A percentile compares a stretch with the other conserved stretches of the same genome.
Conservation (phyloP, 2,113 vertebrate genomes). For the Psephotus haematonotus region DNA sequence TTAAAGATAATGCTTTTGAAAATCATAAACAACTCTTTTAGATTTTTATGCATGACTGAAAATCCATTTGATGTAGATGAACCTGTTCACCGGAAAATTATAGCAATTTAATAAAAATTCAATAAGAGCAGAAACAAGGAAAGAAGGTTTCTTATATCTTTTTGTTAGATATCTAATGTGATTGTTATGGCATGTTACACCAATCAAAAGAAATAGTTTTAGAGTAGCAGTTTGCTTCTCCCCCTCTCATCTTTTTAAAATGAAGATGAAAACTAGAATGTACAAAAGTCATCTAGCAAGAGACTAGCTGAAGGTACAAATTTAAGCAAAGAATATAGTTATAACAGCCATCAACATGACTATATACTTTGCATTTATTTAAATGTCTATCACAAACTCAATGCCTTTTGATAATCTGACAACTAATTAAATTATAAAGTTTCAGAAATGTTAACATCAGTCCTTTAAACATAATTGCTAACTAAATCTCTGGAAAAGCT, state of each 20-base stretch:
- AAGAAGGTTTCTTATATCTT: conserved; percentile 71
- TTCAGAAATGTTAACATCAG: conserved; percentile 66
- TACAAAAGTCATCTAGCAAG: conserved; percentile 71
- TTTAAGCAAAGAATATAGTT: conserved; percentile 70
- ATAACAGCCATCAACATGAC: conserved; percentile 52
- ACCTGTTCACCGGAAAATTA: conserved; percentile 80
- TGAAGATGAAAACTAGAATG: conserved; percentile 67
- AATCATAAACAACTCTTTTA: conserved; percentile 68
- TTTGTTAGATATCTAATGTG: conserved; percentile 71
- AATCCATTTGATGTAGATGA: conserved; percentile 76
- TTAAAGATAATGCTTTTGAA: conserved; percentile 67
- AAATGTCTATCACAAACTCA: conserved; percentile 71
- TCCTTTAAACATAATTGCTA: conserved; percentile 67
- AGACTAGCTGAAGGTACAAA: conserved; percentile 66
- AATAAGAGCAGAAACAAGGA: conserved; percentile 72
- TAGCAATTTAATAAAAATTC: conserved; percentile 78
- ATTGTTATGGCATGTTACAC: conserved; percentile 73
- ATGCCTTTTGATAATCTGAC: conserved; percentile 72
- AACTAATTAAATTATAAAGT: conserved; percentile 76
- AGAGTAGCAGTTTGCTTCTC: conserved; percentile 66
- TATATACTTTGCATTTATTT: conserved; percentile 72
- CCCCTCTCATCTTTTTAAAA: conserved; percentile 73
- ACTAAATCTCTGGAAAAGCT: conserved; percentile 62
- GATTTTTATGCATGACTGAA: conserved; percentile 77
- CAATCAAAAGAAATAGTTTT: conserved; percentile 72